These are phyloP conservation scores for Pseudoatta argentina DNA, from an alignment of 1,140 invertebrate species.

Conservation along the genomic window DNA sequence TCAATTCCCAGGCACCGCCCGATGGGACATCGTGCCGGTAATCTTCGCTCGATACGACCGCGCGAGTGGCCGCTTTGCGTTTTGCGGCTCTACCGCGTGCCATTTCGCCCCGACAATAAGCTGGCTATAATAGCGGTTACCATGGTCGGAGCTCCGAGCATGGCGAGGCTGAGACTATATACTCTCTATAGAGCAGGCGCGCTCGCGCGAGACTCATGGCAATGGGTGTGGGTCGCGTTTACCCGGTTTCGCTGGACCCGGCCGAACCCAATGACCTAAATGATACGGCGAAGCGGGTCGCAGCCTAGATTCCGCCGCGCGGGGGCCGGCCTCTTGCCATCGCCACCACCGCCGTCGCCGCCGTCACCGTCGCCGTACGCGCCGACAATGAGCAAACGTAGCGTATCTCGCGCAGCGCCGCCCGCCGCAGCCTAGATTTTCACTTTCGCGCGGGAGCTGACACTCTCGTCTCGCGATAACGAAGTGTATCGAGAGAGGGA, in stretches of 20 bases:
- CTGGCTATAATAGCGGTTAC: conserved; percentile 37
- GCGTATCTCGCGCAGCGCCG: conserved; percentile 62
- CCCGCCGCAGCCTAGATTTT: conserved; percentile 71
- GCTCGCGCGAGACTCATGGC: conserved; percentile 50
- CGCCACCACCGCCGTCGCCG: conserved; percentile 15
- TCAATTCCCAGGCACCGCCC: background rate
- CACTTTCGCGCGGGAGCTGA: conserved; percentile 78
- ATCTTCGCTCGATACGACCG: conserved; percentile 10
- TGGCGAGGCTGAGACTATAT: background rate
- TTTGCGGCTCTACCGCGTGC: conserved; percentile 28
- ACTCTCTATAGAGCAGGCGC: background rate
- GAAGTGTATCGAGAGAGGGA: conserved; percentile 40
- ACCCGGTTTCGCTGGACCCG: conserved; percentile 78
- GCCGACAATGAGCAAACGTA: conserved; percentile 71
- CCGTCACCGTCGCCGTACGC: background rate
- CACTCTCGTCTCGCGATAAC: conserved; percentile 77
- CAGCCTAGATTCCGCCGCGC: conserved; percentile 80
- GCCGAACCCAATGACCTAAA: conserved; percentile 81
- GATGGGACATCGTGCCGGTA: conserved; percentile 1
- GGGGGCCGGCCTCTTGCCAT: conserved; percentile 70
- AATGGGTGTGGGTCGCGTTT: conserved; percentile 75
- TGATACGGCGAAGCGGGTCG: conserved; percentile 81
- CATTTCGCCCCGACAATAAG: conserved; percentile 56
- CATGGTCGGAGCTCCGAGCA: conserved; percentile 22
- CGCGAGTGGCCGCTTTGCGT: conserved; percentile 13